A percentile compares a stretch with the other conserved stretches of the same genome.
These are phyloP conservation scores for Platalea minor DNA, from an alignment of 2,797 vertebrate species.

Conservation along the genomic window DNA sequence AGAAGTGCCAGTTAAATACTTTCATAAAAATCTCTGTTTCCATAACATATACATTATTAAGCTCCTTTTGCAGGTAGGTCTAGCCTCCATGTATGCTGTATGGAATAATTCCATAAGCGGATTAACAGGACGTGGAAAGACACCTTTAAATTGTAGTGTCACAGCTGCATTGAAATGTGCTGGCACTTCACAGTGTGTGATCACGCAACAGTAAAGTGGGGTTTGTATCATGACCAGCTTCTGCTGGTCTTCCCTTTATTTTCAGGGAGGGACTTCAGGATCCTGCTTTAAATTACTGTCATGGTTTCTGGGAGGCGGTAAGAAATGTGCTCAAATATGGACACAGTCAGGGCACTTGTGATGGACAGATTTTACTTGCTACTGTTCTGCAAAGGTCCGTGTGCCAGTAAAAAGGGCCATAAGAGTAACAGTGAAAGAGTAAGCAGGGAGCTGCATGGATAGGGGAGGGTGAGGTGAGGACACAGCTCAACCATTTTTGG, in stretches of 20 bases:
- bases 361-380: neutral
- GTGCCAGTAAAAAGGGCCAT: neutral
- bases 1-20: neutral
- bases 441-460: neutral
- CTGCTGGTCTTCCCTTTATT: neutral
- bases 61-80: neutral
- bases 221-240: neutral
- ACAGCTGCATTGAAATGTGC: neutral
- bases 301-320: neutral
- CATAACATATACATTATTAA: neutral
- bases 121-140: neutral
- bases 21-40: neutral
- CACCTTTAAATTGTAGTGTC: neutral
- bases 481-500: neutral
- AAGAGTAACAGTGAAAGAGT: neutral
- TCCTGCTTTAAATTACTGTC: neutral
- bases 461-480: neutral
- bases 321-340: neutral
- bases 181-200: neutral
- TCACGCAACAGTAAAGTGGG: neutral
- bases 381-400: neutral
- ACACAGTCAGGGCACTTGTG: rapidly evolving
- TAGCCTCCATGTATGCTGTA: neutral
- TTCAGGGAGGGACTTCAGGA: neutral
- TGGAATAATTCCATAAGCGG: neutral